A percentile compares a stretch with the other conserved stretches of the same genome.
Evolutionary conservation across 2,888 invertebrate species (phyloP).

Genomic region (Biston stratarius): DNA sequence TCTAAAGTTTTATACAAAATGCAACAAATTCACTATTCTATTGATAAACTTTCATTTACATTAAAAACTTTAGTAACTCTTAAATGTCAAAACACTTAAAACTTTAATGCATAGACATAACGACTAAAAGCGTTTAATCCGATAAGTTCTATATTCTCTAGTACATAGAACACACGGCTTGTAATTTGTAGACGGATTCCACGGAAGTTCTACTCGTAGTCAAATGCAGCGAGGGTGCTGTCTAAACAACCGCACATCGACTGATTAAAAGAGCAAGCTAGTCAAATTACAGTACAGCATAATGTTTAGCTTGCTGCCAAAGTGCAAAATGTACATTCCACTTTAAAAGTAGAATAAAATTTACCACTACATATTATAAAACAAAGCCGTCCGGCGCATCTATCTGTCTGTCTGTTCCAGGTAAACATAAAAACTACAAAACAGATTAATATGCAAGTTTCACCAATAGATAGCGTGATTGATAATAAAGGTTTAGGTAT

Average conservation of each 20-base stretch:
- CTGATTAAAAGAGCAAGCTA: conserved; percentile 35
- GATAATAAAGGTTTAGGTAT: no score
- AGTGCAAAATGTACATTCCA: background rate
- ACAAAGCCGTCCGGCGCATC: no score
- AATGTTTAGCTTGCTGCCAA: conserved; percentile 30
- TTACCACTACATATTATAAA: no score
- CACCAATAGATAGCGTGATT: no score
- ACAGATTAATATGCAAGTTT: no score
- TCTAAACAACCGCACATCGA: conserved; percentile 36
- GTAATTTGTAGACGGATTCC: conserved; percentile 32
- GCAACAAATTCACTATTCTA: conserved; percentile 24
- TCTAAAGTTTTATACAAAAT: conserved; percentile 17
- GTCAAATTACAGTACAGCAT: conserved; percentile 28
- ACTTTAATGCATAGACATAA: conserved; percentile 1
- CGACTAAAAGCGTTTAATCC: conserved; percentile 1
- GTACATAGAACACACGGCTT: conserved; percentile 6
- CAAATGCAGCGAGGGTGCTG: conserved; percentile 25
- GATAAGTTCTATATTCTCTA: background rate
- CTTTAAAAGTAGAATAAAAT: no score
- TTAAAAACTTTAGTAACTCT: background rate
- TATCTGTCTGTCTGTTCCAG: no score
- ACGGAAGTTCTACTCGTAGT: conserved; percentile 36
- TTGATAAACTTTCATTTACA: background rate
- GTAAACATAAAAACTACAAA: no score
- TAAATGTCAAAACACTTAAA: conserved; percentile 1